phyloP scores from a whole-genome alignment of 1,140 invertebrate species.

The Drosophila chauvacae region DNA sequence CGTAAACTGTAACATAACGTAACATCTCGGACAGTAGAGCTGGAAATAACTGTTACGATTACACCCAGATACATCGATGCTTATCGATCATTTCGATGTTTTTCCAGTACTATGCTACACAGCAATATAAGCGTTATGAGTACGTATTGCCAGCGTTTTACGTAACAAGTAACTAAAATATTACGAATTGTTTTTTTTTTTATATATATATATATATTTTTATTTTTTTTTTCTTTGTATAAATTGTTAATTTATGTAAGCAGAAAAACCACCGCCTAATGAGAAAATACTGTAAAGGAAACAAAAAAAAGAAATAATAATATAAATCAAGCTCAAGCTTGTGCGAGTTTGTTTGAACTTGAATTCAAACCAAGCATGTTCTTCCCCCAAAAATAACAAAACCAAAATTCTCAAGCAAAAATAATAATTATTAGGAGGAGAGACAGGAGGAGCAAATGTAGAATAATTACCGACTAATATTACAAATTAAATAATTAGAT shows the following conservation, averaged over 20 bases:
- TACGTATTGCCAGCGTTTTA: constrained; percentile 36
- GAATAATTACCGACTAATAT: constrained; percentile 16
- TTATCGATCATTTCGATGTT: neutral
- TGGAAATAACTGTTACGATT: neutral
- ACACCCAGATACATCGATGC: neutral
- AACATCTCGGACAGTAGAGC: neutral
- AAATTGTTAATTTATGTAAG: constrained; percentile 48
- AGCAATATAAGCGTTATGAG: constrained; percentile 14
- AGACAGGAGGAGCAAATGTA: constrained; percentile 3
- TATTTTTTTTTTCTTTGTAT: neutral
- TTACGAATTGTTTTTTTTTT: constrained; percentile 7
- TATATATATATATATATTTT: too few species aligned
- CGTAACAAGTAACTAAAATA: constrained; percentile 19
- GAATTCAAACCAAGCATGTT: constrained; percentile 19
- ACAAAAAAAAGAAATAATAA: neutral
- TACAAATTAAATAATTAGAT: constrained; percentile 1
- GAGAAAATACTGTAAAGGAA: constrained; percentile 58
- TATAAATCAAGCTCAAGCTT: neutral
- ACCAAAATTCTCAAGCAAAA: constrained; percentile 37
- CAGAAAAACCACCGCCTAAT: constrained; percentile 63
- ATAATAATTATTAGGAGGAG: constrained; percentile 1
- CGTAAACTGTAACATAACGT: constrained; percentile 6
- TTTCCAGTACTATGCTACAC: neutral
- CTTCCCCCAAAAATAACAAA: constrained; percentile 24
- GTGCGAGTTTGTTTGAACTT: constrained; percentile 6